Percentiles rank a stretch among this genome's conserved stretches.
These are phyloP conservation scores for Urophycis tenuis DNA, from an alignment of 2,797 vertebrate species.

Conservation along the genomic window DNA sequence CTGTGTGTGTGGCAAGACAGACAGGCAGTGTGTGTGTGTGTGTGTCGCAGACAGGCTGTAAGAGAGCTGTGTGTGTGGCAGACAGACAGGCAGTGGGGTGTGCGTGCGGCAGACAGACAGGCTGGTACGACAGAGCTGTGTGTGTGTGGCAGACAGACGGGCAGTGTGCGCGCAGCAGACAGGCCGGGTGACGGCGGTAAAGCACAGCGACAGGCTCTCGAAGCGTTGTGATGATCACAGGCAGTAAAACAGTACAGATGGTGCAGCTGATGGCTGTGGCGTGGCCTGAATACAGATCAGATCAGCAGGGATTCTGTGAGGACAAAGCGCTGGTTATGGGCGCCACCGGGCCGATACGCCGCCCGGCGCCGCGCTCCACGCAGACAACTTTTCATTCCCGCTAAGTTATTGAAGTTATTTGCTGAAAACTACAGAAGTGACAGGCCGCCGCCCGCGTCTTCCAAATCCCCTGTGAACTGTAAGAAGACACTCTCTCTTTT, in stretches of 20 bases:
- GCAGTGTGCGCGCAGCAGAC: neutral
- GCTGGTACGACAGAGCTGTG: too few species aligned
- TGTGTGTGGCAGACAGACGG: too few species aligned
- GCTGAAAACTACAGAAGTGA: constrained; percentile 46
- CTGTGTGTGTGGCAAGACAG: too few species aligned
- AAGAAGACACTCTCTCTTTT: constrained; percentile 35
- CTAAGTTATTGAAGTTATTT: constrained; percentile 56
- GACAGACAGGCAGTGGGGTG: neutral
- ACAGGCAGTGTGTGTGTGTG: neutral
- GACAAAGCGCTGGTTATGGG: constrained; percentile 55
- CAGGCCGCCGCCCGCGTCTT: constrained; percentile 39
- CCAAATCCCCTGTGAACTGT: constrained; percentile 56
- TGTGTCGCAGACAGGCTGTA: neutral
- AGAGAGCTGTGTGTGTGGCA: neutral
- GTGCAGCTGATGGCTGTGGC: constrained; percentile 60
- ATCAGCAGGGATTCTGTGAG: constrained; percentile 50
- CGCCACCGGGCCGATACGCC: constrained; percentile 48
- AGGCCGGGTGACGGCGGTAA: constrained; percentile 70
- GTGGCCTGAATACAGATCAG: constrained; percentile 66
- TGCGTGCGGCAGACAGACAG: neutral
- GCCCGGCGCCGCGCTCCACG: constrained; percentile 46
- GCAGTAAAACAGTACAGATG: constrained; percentile 75
- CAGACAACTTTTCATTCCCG: constrained; percentile 60
- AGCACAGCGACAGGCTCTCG: constrained; percentile 69
- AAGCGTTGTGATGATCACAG: constrained; percentile 69